Evolutionary conservation across 92 coral and sea anemone genomes (phyloP), one percentile per base, ranked within the genome.

Genomic region (Palythoa grandiflora): DNA sequence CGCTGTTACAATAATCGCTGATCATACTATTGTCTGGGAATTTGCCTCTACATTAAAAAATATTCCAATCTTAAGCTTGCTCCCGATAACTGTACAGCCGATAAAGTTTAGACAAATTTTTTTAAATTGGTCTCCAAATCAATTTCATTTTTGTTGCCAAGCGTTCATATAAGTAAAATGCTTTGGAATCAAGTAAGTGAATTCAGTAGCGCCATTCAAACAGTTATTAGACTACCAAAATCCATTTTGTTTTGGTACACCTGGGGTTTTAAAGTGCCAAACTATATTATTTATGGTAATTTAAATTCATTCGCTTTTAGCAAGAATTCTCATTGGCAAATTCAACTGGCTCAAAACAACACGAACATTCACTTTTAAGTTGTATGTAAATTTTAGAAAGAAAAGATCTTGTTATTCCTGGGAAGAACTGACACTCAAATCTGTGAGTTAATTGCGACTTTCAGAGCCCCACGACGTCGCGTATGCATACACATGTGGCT

Each of bases 351-450:
- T 52, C 36, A 37, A 70, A 78, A 79, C 70, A 92, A 84, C 78
- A 83, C 71, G 84, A 73, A 55, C 57, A 83, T 77, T 50, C 55
- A 70, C 59, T 78, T 37, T 35, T 70, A 70, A 70, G 75, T 70
- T 89, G 84, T 95, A 93, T 95, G 96, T 87, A 95, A 93, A 93
- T 93, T 91, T 85, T 76, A 2, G 87, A 15, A 28, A 28, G 15
- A 59, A 87, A 86, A 91, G 93, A 86, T 85, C 87, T 92, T 83
- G 88, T 93, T 93, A 88, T 91, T 89, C 88, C 81, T 83, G 50
- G 83, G 89, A 79, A 77, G 89, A 89, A 90, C 86, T 65, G 88
- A 88, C 59, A 86, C 61, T 78, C 83, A 92, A 83, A 70, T 85
- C 73, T 60, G 89, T 91, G 79, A 85, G 80, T 89, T 89, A 93